These are phyloP conservation scores for Dusona sp. DNA, from an alignment of 2,888 invertebrate genomes.

Conservation along the genomic window DNA sequence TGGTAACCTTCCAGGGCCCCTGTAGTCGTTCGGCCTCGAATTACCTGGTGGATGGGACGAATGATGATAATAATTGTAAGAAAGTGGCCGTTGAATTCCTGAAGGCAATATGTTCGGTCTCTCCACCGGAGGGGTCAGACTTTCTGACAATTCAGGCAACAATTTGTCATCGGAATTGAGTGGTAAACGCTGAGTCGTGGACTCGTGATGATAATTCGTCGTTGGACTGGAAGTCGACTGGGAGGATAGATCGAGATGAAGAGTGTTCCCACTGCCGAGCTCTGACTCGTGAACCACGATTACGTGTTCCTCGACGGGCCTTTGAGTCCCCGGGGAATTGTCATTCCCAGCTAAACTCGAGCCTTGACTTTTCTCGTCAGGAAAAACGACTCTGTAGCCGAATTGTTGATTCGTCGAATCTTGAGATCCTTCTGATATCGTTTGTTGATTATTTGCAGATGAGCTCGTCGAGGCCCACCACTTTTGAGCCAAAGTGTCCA, in stretches of 20 bases:
- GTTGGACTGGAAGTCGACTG: constrained; percentile 40
- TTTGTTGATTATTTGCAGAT: constrained; percentile 14
- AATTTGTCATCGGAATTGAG: constrained; percentile 56
- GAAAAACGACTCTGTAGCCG: constrained; percentile 58
- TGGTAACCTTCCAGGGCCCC: constrained; percentile 75
- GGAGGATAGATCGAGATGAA: constrained; percentile 37
- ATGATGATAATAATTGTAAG: constrained; percentile 75
- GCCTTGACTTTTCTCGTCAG: constrained; percentile 27
- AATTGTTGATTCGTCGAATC: constrained; percentile 43
- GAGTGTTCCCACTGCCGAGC: constrained; percentile 71
- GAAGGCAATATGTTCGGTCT: constrained; percentile 66
- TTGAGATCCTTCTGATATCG: constrained; percentile 11
- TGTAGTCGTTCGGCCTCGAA: constrained; percentile 69
- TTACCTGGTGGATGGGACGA: constrained; percentile 63
- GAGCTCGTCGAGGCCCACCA: constrained; percentile 59
- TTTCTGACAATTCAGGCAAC: constrained; percentile 79
- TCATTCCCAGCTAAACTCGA: constrained; percentile 28
- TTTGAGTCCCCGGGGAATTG: constrained; percentile 57
- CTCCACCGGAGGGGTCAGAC: constrained; percentile 80
- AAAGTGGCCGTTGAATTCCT: constrained; percentile 72
- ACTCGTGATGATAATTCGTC: constrained; percentile 38
- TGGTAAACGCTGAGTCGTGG: constrained; percentile 51
- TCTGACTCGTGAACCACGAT: constrained; percentile 81
- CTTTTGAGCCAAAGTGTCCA: constrained; percentile 45
- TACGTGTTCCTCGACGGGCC: constrained; percentile 78